Evolutionary conservation across 2,888 invertebrate genomes (phyloP), one percentile per base, ranked within the genome.

Genomic region (Leptarthrus brevirostris): DNA sequence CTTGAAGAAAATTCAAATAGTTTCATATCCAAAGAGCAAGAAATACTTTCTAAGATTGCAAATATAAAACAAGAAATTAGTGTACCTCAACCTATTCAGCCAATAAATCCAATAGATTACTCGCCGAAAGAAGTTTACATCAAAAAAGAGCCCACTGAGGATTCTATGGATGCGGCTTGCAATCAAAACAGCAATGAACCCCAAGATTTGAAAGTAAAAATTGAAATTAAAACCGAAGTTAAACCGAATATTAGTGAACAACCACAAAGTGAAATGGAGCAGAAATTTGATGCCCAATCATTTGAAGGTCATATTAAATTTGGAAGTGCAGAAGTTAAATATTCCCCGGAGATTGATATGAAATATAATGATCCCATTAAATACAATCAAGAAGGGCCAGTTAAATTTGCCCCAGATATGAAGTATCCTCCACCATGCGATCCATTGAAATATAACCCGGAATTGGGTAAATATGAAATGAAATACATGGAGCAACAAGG

Each of bases 191-290:
- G 84, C 76, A 88, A 86, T 82, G 91, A 92, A 79, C 91, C 91
- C 5, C 91, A 92, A 80, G 91, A 92, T 82, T 84, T 91, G 72
- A 92, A 92, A 81, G 90, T 92, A 34, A 92, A 91, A 80, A 90
- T 91, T 79, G 92, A 91, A 82, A 87, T 89, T 70, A 86, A 86
- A 75, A 86, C 85, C 72, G 84, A 84, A 76, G 81, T 84, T 34
- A 81, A 72, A 8, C 22, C 2, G 72, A 80, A 8, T 73, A 74
- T 22, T 34, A 75, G 18, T 75, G 75, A 16, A 53, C 76, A 2
- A 40, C 86, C 87, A 34, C 87, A 87, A 47, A 56, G 20, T 22
- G 54, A 54, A 58, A 18, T 54, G 78, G 87, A 87, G 79, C 81
- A 87, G 72, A 87, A 87, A 81, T 87, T 87, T 30, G 87, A 87